phyloP scores from a whole-genome alignment of 2,113 vertebrate genomes.

The Furnarius figulus region DNA sequence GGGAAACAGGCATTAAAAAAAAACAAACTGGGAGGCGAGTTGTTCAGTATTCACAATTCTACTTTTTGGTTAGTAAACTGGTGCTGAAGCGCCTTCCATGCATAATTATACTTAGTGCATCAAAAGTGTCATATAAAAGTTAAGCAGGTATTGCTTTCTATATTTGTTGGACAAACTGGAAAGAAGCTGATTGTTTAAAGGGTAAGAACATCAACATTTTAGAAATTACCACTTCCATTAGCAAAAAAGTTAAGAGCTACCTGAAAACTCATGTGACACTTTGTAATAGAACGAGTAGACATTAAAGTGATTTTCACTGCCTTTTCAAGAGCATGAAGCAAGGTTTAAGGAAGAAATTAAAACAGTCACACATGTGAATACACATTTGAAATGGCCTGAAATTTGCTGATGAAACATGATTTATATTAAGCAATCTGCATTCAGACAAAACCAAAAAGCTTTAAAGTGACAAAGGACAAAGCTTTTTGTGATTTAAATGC shows the following conservation, averaged over 20 bases:
- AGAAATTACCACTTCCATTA: slow-evolving; percentile 23
- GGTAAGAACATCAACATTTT: slow-evolving; percentile 38
- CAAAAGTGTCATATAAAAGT: slow-evolving; percentile 73
- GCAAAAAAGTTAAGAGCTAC: slow-evolving; percentile 52
- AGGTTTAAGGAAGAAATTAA: not conserved
- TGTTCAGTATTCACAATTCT: not conserved
- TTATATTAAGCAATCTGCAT: not conserved
- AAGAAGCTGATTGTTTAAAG: slow-evolving; percentile 54
- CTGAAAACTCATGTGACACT: slow-evolving; percentile 77
- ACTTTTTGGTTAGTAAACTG: slow-evolving; percentile 77
- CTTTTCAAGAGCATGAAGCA: slow-evolving; percentile 68
- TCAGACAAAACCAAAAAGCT: slow-evolving; percentile 48
- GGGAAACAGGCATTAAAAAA: slow-evolving; percentile 21
- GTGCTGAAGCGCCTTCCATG: slow-evolving; percentile 79
- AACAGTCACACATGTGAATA: not conserved
- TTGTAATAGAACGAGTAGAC: slow-evolving; percentile 50
- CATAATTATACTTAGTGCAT: slow-evolving; percentile 76
- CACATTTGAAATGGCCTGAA: not conserved
- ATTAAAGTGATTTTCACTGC: slow-evolving; percentile 65
- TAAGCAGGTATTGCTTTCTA: slow-evolving; percentile 69
- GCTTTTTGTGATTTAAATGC: slow-evolving; percentile 50
- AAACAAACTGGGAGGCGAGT: not conserved
- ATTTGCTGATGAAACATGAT: not conserved
- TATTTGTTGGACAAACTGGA: slow-evolving; percentile 50
- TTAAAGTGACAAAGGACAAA: not conserved